phyloP scores from a whole-genome alignment of 2,888 invertebrate genomes.

The Arctia plantaginis region DNA sequence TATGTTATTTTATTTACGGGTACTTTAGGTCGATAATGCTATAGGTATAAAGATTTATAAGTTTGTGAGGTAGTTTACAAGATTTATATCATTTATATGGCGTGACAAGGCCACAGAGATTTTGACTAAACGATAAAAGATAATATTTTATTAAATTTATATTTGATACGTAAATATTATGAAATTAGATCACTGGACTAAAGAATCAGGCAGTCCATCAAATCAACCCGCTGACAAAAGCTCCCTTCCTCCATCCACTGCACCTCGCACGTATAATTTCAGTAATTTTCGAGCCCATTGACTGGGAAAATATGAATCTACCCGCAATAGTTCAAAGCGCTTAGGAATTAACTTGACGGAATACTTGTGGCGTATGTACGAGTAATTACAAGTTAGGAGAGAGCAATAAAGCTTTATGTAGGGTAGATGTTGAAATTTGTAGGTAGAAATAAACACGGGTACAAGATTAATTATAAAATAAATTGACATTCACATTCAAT shows the following conservation, averaged over 20 bases:
- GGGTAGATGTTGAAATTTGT: not conserved
- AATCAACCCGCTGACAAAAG: constrained; percentile 23
- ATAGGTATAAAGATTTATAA: not conserved
- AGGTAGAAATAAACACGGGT: not conserved
- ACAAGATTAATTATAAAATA: constrained; percentile 3
- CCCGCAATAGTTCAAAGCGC: constrained; percentile 71
- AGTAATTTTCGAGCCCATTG: constrained; percentile 75
- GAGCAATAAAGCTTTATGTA: constrained; percentile 14
- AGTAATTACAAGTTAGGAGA: constrained; percentile 41
- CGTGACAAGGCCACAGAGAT: not conserved
- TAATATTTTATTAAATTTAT: not conserved
- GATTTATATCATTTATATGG: too few species aligned
- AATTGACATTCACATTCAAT: not conserved
- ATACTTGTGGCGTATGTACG: constrained; percentile 33
- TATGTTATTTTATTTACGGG: too few species aligned
- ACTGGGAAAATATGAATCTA: constrained; percentile 74
- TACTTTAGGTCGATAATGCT: not conserved
- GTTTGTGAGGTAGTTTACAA: too few species aligned
- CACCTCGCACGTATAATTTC: constrained; percentile 68
- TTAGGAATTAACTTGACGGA: constrained; percentile 66
- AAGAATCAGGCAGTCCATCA: constrained; percentile 32
- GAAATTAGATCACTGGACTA: not conserved
- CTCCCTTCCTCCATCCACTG: constrained; percentile 27
- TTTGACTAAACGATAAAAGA: too few species aligned
- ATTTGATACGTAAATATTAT: constrained; percentile 4